Percentiles rank a stretch among this genome's conserved stretches.
These are phyloP conservation scores for Takifugu ocellatus DNA, from an alignment of 2,797 vertebrate species.

Conservation along the genomic window DNA sequence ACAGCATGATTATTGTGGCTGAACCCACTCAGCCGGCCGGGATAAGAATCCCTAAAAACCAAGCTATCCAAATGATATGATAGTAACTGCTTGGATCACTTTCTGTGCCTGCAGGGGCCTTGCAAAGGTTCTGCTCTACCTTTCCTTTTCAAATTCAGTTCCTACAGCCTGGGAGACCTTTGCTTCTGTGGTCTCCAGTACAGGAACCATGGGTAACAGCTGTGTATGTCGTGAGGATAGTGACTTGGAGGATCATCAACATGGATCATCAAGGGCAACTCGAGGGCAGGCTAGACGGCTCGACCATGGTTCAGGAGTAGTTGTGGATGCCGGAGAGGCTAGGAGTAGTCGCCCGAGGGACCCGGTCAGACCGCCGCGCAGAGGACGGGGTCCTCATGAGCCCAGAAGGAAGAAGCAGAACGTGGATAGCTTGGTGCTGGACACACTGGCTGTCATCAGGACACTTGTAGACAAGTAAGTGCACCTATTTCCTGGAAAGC, in stretches of 20 bases:
- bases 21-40: slow-evolving; percentile 62
- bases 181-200: slow-evolving; percentile 59
- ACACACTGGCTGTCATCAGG: slow-evolving; percentile 96
- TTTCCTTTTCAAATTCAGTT: slow-evolving; percentile 72
- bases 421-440: slow-evolving; percentile 94
- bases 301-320: slow-evolving; percentile 65
- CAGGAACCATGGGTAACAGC: slow-evolving; percentile 92
- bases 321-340: slow-evolving; percentile 72
- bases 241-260: slow-evolving; percentile 86
- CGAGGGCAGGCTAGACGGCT: slow-evolving; percentile 77
- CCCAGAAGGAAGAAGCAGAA: slow-evolving; percentile 97
- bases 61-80: slow-evolving; percentile 97
- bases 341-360: slow-evolving; percentile 88
- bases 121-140: slow-evolving; percentile 84
- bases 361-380: slow-evolving; percentile 90
- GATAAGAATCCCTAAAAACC: slow-evolving; percentile 69
- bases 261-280: slow-evolving; percentile 61
- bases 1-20: slow-evolving; percentile 69
- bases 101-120: slow-evolving; percentile 98
- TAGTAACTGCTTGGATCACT: slow-evolving; percentile 93
- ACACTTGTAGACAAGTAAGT: slow-evolving; percentile 99
- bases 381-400: slow-evolving; percentile 94
- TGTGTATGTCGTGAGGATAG: slow-evolving; percentile 96
- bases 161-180: slow-evolving; percentile 75
- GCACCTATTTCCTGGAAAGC: not conserved